Percentiles rank a stretch among this genome's conserved stretches.
Evolutionary conservation across 2,888 invertebrate species (phyloP).

Genomic region (Cyaniris semiargus): DNA sequence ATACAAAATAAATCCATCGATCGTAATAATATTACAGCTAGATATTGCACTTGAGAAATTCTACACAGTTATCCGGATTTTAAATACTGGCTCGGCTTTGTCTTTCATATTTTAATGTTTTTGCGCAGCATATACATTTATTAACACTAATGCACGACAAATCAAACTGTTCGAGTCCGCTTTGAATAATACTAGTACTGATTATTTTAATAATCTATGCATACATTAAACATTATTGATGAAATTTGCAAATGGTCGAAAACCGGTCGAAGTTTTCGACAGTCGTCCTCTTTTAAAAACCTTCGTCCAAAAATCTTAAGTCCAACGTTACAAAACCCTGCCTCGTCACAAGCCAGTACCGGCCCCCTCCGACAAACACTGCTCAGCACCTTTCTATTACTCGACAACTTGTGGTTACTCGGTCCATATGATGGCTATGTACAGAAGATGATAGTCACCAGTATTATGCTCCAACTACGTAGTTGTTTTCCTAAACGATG

Average conservation of each 20-base stretch:
- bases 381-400: slow-evolving; percentile 68
- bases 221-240: slow-evolving; percentile 43
- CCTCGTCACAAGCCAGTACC: slow-evolving; percentile 57
- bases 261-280: slow-evolving; percentile 41
- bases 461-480: background rate
- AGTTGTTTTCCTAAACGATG: background rate
- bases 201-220: slow-evolving; percentile 42
- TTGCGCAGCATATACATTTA: slow-evolving; percentile 50
- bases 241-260: slow-evolving; percentile 47
- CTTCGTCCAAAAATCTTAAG: slow-evolving; percentile 40
- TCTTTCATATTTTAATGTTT: slow-evolving; percentile 61
- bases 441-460: background rate
- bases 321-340: slow-evolving; percentile 51
- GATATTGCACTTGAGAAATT: slow-evolving; percentile 71
- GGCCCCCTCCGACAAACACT: slow-evolving; percentile 55
- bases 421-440: slow-evolving; percentile 40
- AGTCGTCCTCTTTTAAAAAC: slow-evolving; percentile 40
- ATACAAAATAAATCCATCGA: slow-evolving; percentile 35
- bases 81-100: slow-evolving; percentile 78
- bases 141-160: slow-evolving; percentile 54
- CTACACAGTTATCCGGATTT: slow-evolving; percentile 74
- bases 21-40: slow-evolving; percentile 58
- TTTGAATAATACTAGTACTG: slow-evolving; percentile 42
- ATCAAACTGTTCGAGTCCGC: slow-evolving; percentile 50
- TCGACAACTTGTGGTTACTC: slow-evolving; percentile 58